Evolutionary conservation across 37 sponge, comb jelly and placozoan genomes (phyloP).

Genomic region (Chondrilla cf. caribensis): DNA sequence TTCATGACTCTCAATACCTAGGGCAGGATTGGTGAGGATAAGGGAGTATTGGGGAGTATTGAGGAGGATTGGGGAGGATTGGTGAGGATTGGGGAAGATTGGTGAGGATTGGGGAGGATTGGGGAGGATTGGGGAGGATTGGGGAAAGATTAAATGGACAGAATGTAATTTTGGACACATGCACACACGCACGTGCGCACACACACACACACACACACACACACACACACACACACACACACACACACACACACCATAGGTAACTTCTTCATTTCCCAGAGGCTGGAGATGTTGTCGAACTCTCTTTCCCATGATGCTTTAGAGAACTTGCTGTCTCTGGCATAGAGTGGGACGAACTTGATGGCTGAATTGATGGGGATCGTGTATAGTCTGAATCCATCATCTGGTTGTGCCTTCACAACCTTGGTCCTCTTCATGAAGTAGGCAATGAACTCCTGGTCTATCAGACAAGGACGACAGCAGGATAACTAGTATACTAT

Average conservation of each 20-base stretch:
- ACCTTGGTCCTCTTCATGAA: constrained; percentile 20
- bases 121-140: too few relatives aligned
- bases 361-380: constrained; percentile 21
- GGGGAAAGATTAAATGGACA: too few relatives aligned
- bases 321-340: background rate
- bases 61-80: too few relatives aligned
- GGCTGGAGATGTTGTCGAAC: background rate
- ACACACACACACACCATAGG: background rate
- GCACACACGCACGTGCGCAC: too few relatives aligned
- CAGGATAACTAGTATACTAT: too few relatives aligned
- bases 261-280: background rate
- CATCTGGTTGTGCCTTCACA: constrained; percentile 1
- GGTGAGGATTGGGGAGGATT: too few relatives aligned
- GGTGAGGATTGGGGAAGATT: too few relatives aligned
- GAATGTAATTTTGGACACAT: too few relatives aligned
- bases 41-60: too few relatives aligned
- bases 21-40: background rate
- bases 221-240: constrained; percentile 6
- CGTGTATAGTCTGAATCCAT: background rate
- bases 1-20: constrained; percentile 1
- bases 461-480: background rate
- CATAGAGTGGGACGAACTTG: constrained; percentile 7
- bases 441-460: constrained; percentile 2
- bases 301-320: constrained; percentile 2
- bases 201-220: background rate